Evolutionary conservation across 2,113 vertebrate species (phyloP), one percentile per base, ranked within the genome.

Genomic region (Xenopus tropicalis): DNA sequence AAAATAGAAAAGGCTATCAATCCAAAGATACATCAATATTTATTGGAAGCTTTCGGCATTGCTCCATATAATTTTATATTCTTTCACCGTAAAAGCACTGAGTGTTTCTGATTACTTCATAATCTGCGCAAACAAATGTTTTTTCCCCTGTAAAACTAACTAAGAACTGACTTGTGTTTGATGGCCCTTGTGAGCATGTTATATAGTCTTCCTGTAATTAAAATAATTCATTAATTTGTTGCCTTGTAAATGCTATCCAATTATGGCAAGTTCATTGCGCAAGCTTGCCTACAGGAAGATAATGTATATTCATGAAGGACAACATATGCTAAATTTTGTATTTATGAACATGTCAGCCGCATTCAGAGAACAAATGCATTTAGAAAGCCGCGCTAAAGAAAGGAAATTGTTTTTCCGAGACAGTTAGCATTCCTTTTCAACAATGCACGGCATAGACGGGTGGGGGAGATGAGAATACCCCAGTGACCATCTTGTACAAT

Each of bases 151-250:
- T 76, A 76, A 76, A 76, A 59, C 58, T 48, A 43, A 76, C 66
- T 58, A 69, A 63, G 66, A 76, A 76, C 56, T 76, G 66, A 69
- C 66, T 76, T 62, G 42, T 69, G 66, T 63, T 76, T 76, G 73
- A 76, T 76, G 73, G 73, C 66, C 73, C 73, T 69, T 76, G 73
- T 76, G 66, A 76, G 73, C 44, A 61, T 74, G 73, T 69, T 76
- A 76, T 63, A 76, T 69, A 62, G 58, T 66, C 66, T 76, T 76
- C 73, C 73, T 76, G 73, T 76, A 76, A 76, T 76, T 76, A 76
- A 76, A 76, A 69, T 69, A 76, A 54, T 69, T 76, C 58, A 69
- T 69, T 48, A 76, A 69, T 63, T 63, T 37, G 73, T 69, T 63
- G 66, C 46, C 73, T 76, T 76, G 73, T 69, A 76, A 76, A 76